phyloP scores from a whole-genome alignment of 1,140 invertebrate genomes.

The Drosophila simulans region DNA sequence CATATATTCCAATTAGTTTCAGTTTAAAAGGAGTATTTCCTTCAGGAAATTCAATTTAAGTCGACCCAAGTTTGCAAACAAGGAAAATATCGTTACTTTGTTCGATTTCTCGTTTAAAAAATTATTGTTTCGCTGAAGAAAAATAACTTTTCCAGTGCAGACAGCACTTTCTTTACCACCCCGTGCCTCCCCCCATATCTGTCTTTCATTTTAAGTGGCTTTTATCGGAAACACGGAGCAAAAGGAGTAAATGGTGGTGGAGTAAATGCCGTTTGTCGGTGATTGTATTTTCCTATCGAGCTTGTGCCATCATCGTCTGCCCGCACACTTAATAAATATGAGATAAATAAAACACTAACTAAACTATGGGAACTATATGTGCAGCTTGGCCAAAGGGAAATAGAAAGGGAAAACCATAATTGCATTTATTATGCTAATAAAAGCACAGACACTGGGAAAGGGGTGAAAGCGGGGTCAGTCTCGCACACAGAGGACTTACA shows the following conservation, averaged over 20 bases:
- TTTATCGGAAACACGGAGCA: slow-evolving; percentile 27
- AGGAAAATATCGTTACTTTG: background rate
- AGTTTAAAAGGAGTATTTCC: no score
- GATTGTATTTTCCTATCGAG: slow-evolving; percentile 73
- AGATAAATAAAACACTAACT: slow-evolving; percentile 63
- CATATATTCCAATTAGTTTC: no score
- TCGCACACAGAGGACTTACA: slow-evolving; percentile 4
- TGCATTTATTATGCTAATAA: slow-evolving; percentile 84
- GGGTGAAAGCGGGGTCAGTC: background rate
- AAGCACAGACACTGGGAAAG: slow-evolving; percentile 60
- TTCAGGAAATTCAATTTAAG: no score
- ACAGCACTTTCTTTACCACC: background rate
- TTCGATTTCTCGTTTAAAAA: background rate
- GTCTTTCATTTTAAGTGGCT: slow-evolving; percentile 64
- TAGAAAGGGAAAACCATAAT: slow-evolving; percentile 74
- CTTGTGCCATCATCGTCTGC: slow-evolving; percentile 50
- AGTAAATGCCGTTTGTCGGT: slow-evolving; percentile 44
- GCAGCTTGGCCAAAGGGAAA: slow-evolving; percentile 24
- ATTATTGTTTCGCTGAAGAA: background rate
- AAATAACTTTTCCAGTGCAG: slow-evolving; percentile 1
- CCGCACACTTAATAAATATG: slow-evolving; percentile 56
- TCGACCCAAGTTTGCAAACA: no score
- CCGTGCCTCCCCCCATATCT: slow-evolving; percentile 2
- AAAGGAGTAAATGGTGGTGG: slow-evolving; percentile 13
- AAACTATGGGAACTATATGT: slow-evolving; percentile 9